A percentile compares a stretch with the other conserved stretches of the same genome.
These are phyloP conservation scores for Oryzias celebensis DNA, from an alignment of 2,113 vertebrate genomes.

Conservation along the genomic window DNA sequence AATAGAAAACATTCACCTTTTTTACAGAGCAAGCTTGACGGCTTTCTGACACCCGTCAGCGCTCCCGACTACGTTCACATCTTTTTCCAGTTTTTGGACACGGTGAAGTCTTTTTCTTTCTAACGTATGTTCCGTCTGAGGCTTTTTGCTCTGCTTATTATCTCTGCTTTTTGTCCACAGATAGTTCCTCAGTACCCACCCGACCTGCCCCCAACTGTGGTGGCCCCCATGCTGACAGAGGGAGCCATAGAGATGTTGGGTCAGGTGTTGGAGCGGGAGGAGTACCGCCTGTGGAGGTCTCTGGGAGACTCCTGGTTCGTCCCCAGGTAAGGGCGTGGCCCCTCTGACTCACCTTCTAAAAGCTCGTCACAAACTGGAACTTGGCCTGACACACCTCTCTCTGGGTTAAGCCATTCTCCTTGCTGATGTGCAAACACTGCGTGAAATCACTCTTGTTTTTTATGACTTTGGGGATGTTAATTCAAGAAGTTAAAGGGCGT, in stretches of 20 bases:
- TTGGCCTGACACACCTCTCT: slow-evolving; percentile 1
- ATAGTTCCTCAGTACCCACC: slow-evolving; percentile 67
- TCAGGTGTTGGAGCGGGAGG: slow-evolving; percentile 41
- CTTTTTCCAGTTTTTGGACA: slow-evolving; percentile 74
- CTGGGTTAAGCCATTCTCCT: not conserved
- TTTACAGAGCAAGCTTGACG: slow-evolving; percentile 73
- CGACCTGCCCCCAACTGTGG: slow-evolving; percentile 63
- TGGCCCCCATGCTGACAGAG: slow-evolving; percentile 78
- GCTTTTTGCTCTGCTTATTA: not conserved
- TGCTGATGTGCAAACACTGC: slow-evolving; percentile 15
- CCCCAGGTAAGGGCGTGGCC: slow-evolving; percentile 65
- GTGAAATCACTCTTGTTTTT: slow-evolving; percentile 1
- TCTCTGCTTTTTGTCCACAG: slow-evolving; percentile 41
- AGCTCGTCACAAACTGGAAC: not conserved
- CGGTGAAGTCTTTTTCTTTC: slow-evolving; percentile 71
- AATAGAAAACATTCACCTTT: not conserved
- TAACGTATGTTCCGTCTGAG: not conserved
- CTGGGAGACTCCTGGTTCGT: slow-evolving; percentile 81
- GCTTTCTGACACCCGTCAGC: slow-evolving; percentile 46
- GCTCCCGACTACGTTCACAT: slow-evolving; percentile 71
- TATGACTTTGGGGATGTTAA: not conserved
- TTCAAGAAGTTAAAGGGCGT: not conserved
- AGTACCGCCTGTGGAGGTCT: slow-evolving; percentile 72
- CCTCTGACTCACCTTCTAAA: not conserved
- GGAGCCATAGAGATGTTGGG: slow-evolving; percentile 75